Evolutionary conservation across 37 sponge, comb jelly and placozoan genomes (phyloP), one percentile per base, ranked within the genome.

Genomic region (Geodia barretti): DNA sequence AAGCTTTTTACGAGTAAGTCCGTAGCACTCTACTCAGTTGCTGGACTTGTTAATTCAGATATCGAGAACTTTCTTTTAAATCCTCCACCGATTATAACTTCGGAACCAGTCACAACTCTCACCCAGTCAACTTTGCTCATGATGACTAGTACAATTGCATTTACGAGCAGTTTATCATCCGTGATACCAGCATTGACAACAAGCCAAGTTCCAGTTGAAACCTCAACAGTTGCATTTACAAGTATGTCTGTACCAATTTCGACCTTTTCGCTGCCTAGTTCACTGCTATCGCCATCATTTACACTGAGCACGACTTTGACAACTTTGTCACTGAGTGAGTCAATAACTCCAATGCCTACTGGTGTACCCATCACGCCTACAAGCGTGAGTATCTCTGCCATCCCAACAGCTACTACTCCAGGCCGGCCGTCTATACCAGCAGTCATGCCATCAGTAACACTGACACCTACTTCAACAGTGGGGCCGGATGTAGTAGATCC

Each of bases 1-100:
- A 65, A 17, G 41, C 67, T 78, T 8, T 78, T 32, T 32, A 24
- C 26, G 9, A 37, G 31, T 32, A 39, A 34, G 23, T 29, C 43
- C 3, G 62, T 78, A 29, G 78, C 78, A 2, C 39, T 78, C 11
- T 78, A 40, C 62, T 78, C 78, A 3, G 64, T 32, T 3, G 33
- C 20, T 36, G 41, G 54, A 17, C 54, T 14, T 47, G 14, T 47
- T 17, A 47, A 47, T 47, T 7, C 54, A 17, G 54, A 47, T 47
- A 47, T 47, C 14, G 54, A 47, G 54, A 14, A 47, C 54, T 47
- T 47, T 47, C 54, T 47, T 47, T 7, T 17, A 14, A 47, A 47
- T 47, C 54, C 54, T 47, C 54, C 54, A 47, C 54, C 14, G 11
- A 47, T 47, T 14, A 47, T 14, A 7, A 47, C 54, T 14, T 47